These are phyloP conservation scores for Himalopsyche tibetana DNA, from an alignment of 2,888 invertebrate genomes.

Conservation along the genomic window DNA sequence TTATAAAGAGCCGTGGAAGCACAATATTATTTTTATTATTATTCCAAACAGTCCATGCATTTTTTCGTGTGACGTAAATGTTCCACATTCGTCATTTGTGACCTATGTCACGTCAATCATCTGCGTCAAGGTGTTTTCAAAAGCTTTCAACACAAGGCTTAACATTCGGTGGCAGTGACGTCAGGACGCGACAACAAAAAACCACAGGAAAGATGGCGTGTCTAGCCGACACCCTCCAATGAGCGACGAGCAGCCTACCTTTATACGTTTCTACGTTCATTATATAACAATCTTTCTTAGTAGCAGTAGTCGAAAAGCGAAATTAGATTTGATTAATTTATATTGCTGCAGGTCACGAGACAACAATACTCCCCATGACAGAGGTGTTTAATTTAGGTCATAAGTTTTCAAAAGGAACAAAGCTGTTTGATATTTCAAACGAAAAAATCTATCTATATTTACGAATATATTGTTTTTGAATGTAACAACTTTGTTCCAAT, in stretches of 20 bases:
- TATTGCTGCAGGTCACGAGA: slow-evolving; percentile 20
- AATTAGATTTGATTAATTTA: slow-evolving; percentile 18
- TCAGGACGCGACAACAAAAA: not conserved
- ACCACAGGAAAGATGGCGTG: not conserved
- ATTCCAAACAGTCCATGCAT: too few relatives aligned
- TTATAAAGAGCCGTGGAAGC: too few relatives aligned
- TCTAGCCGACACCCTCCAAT: not conserved
- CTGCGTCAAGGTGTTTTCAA: too few relatives aligned
- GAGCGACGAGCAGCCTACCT: not conserved
- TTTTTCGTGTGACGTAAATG: too few relatives aligned
- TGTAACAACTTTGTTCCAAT: too few relatives aligned
- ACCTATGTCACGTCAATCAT: too few relatives aligned
- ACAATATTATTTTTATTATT: too few relatives aligned
- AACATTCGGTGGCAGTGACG: not conserved
- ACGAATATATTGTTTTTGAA: too few relatives aligned
- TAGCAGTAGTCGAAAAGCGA: slow-evolving; percentile 7
- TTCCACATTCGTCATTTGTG: too few relatives aligned
- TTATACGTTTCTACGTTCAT: not conserved
- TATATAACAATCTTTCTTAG: not conserved
- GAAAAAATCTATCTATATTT: not conserved
- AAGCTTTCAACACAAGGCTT: too few relatives aligned
- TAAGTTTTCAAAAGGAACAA: slow-evolving; percentile 1
- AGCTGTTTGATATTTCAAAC: slow-evolving; percentile 2
- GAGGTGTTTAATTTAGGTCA: not conserved
- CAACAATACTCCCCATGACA: not conserved